Percentiles rank a stretch among this genome's conserved stretches.
Evolutionary conservation across 2,113 vertebrate genomes (phyloP).

Genomic region (Xenopus borealis): DNA sequence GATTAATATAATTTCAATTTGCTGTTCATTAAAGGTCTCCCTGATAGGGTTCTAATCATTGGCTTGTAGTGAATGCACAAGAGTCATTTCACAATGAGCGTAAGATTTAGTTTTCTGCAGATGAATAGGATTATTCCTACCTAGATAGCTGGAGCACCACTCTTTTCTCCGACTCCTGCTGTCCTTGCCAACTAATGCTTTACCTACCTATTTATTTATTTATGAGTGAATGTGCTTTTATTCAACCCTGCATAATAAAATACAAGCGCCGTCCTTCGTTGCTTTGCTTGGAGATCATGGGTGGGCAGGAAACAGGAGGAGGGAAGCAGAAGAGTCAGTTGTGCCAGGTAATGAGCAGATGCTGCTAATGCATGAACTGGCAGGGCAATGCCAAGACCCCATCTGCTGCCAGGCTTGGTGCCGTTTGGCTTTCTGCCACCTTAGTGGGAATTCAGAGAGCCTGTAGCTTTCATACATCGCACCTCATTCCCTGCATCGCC

Average conservation of each 20-base stretch:
- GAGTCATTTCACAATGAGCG: neutral
- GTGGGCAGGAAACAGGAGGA: constrained; percentile 37
- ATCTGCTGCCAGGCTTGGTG: constrained; percentile 76
- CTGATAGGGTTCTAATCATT: neutral
- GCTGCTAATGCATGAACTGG: constrained; percentile 78
- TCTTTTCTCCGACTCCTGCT: neutral
- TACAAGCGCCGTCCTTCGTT: constrained; percentile 21
- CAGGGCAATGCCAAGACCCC: constrained; percentile 74
- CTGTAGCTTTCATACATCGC: constrained; percentile 45
- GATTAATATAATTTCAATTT: neutral
- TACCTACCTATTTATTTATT: constrained; percentile 6
- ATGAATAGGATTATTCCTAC: neutral
- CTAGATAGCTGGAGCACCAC: neutral
- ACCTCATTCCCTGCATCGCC: constrained; percentile 31
- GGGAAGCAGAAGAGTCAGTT: constrained; percentile 20
- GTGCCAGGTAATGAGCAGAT: constrained; percentile 77
- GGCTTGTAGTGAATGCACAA: neutral
- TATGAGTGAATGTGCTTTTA: constrained; percentile 25
- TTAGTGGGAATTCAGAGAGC: constrained; percentile 52
- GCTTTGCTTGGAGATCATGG: constrained; percentile 34
- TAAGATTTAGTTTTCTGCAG: neutral
- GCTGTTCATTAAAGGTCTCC: neutral
- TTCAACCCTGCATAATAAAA: constrained; percentile 33
- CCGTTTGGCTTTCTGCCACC: constrained; percentile 67
- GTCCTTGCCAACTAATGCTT: neutral